A percentile compares a stretch with the other conserved stretches of the same genome.
These are phyloP conservation scores for Struthio camelus DNA, from an alignment of 2,113 vertebrate genomes.

Conservation along the genomic window DNA sequence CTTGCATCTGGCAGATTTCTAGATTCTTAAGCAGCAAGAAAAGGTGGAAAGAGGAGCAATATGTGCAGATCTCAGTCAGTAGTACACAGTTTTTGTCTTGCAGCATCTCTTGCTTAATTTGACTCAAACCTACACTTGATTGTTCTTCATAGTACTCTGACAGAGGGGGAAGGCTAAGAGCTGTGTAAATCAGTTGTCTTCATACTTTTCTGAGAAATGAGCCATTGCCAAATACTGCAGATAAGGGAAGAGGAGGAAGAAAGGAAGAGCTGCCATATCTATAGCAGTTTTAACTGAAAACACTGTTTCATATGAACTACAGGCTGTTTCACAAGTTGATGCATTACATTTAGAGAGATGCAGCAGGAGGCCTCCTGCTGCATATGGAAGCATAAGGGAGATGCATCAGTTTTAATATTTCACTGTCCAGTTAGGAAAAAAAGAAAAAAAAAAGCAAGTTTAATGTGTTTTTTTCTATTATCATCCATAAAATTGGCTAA, in stretches of 20 bases:
- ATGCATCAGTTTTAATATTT: background rate
- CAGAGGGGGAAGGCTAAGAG: no score
- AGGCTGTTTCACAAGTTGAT: background rate
- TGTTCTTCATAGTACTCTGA: background rate
- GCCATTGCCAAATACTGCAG: background rate
- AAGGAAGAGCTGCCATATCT: background rate
- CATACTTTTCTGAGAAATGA: background rate
- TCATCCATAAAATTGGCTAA: background rate
- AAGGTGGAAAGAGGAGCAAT: background rate
- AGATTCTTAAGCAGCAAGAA: background rate
- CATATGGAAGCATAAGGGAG: background rate
- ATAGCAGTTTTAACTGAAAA: background rate
- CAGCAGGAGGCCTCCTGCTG: background rate
- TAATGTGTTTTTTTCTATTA: background rate
- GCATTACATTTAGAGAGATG: background rate
- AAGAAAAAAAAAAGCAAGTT: background rate
- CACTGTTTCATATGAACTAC: background rate
- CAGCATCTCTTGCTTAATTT: background rate
- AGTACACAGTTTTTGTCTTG: background rate
- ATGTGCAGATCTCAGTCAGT: background rate
- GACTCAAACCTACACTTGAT: background rate
- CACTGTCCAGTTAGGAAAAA: background rate
- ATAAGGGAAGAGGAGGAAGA: background rate
- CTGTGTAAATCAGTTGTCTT: fast-evolving
- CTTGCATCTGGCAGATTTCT: background rate